Base-by-base conservation (phyloP, 1,140 invertebrate genomes). In the Proctacanthus coquilletti region DNA sequence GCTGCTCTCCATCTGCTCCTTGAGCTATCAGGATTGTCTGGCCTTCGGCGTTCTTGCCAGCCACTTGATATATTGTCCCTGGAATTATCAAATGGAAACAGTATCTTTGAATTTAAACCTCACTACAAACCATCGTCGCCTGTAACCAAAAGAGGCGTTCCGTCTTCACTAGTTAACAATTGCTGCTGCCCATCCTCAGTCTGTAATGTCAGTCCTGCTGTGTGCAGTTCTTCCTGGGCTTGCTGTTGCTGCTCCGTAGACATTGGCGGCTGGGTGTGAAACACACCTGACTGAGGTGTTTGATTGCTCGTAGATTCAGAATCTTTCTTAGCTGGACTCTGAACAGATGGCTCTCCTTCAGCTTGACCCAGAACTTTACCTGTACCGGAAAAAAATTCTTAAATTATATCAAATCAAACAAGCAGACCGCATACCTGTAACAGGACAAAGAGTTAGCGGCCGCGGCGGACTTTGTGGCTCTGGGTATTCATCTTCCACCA, bases 41-140 rank as follows among this genome's bases (percentile, higher is more conserved):
- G 0, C 80, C 79, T 18, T 74, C 73, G 40, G 80, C 78, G 42
- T 78, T 80, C 47, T 83, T 75, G 5, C 80, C 79, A 1, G 80
- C 73, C 15, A 85, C 77, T 62, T 71, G 48, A 45, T 51, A 57
- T 5, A 61, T 55, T 1, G 57, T 60, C 18, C 36, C 31, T 32
- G 15, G 6, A 32, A 8, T 32, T 9, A 32, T 8, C 15, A 32
- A 32, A 32, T 11, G 31, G 15, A 32, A 32, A 11, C 13, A 11
- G 6, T 15, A 27, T 32, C 6, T 32, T 67, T 1, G 23, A 27
- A 13, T 13, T 74, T 72, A 9, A n/a, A n/a, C n/a, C n/a, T n/a
- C n/a, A n/a, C n/a, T n/a, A n/a, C n/a, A n/a, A n/a, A n/a, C 74
- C 71, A 47, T 75, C 71, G 34, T 82, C 80, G 3, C 74, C 74